A percentile compares a stretch with the other conserved stretches of the same genome.
Conservation (phyloP, 2,113 vertebrate genomes). For the Hippotragus niger region DNA sequence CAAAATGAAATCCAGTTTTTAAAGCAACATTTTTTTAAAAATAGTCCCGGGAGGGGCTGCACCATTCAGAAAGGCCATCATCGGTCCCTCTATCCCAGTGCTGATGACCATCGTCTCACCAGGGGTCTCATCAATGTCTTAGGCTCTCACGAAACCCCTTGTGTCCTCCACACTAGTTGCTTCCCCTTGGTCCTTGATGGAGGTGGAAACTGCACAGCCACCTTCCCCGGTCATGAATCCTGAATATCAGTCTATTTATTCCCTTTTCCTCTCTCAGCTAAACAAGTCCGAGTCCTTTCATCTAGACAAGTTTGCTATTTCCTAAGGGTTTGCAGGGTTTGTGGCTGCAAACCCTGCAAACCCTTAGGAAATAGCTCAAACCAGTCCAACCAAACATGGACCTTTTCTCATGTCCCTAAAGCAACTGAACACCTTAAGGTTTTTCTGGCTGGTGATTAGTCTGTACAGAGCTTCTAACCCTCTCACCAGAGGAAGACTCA, state of each 20-base stretch:
- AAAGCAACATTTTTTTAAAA: background rate
- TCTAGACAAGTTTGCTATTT: background rate
- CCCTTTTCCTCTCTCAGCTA: background rate
- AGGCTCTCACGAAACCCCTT: background rate
- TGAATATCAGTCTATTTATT: background rate
- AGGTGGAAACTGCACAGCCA: background rate
- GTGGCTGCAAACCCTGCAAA: background rate
- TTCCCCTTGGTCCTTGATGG: background rate
- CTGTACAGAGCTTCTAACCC: background rate
- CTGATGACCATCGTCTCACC: background rate
- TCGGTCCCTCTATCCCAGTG: background rate
- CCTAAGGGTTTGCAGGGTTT: too few relatives aligned
- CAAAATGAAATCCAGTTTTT: background rate
- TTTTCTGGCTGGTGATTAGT: background rate
- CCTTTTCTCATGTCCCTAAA: background rate
- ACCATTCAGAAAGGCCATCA: background rate
- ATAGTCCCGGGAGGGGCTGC: background rate
- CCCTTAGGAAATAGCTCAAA: background rate
- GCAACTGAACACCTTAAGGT: background rate
- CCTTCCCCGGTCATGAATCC: background rate
- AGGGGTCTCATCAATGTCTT: background rate
- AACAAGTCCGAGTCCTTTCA: background rate
- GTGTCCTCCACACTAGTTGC: background rate
- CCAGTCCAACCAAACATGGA: background rate
- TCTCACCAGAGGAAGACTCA: conserved; percentile 9